These are phyloP conservation scores for Distichodus sexfasciatus DNA, from an alignment of 2,797 vertebrate genomes.

Conservation along the genomic window DNA sequence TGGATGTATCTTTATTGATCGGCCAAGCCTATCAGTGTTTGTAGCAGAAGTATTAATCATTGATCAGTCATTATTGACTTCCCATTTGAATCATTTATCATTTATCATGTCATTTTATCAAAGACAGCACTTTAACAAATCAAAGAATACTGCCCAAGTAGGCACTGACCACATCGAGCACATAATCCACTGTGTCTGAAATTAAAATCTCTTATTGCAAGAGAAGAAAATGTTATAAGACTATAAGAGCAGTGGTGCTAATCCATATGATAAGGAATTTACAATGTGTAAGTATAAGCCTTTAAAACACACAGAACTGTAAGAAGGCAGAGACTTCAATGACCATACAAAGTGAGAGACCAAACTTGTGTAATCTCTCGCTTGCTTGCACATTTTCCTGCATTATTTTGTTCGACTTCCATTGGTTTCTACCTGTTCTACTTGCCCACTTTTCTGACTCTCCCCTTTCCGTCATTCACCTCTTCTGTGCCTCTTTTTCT, in stretches of 20 bases:
- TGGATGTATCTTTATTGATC: not conserved
- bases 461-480: conserved; percentile 41
- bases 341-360: too few relatives aligned
- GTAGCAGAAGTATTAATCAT: not conserved
- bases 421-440: not conserved
- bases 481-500: conserved; percentile 34
- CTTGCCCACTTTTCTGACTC: not conserved
- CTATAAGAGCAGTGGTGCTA: not conserved
- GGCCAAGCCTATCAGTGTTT: not conserved
- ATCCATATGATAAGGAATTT: not conserved
- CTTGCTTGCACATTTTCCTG: not conserved
- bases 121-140: not conserved
- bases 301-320: not conserved
- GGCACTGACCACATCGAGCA: not conserved
- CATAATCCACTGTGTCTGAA: not conserved
- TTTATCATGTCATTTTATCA: not conserved
- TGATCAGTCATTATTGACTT: not conserved
- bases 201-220: not conserved
- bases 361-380: too few relatives aligned
- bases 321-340: not conserved
- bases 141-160: not conserved
- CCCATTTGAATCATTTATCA: too few relatives aligned
- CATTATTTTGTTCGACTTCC: not conserved
- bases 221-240: not conserved
- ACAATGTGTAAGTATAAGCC: not conserved